Base-by-base conservation (phyloP, 2,888 invertebrate genomes). In the Drosophila sordidula region DNA sequence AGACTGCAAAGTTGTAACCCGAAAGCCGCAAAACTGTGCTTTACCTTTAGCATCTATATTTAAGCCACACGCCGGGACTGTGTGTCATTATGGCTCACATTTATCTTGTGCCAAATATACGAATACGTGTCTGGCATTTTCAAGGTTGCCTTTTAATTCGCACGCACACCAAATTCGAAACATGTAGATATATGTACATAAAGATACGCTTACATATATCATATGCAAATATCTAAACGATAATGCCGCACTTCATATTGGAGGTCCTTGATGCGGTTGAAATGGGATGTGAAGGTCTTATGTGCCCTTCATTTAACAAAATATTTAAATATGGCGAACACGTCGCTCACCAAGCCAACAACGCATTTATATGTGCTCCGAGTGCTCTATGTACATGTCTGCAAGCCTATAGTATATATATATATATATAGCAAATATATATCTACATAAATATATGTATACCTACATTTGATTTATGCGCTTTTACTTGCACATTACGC, bases 201-300 rank as follows among this genome's bases (percentile, higher is more conserved):
- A 12, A 51, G n/a, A 39, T 39, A 34, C 14, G 41, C 38, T 38
- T 49, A 34, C 42, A 65, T 83, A 57, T 66, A 57, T 70, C 56
- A 68, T 50, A 82, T 77, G 80, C 70, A 87, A 83, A 85, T 85
- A 87, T 74, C 58, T 50, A 68, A 81, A 85, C 74, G 68, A 83
- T 81, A 85, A 87, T 77, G 74, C 74, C 86, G 56, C 80, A 87
- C 88, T 79, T 87, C 88, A 86, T 76, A 85, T 79, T 58, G 59
- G 51, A 57, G 73, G 72, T 64, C 67, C 75, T 80, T 72, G 75
- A 71, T 77, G 70, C 56, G 78, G 55, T 61, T 56, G 55, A 66
- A 47, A 78, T 45, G 72, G 58, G 55, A 57, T 56, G 50, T 49
- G 69, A 66, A 57, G 66, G 74, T 65, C 64, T 62, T 61, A 32